Conservation (phyloP, 2,888 invertebrate species). For the Drosophila subquinaria region DNA sequence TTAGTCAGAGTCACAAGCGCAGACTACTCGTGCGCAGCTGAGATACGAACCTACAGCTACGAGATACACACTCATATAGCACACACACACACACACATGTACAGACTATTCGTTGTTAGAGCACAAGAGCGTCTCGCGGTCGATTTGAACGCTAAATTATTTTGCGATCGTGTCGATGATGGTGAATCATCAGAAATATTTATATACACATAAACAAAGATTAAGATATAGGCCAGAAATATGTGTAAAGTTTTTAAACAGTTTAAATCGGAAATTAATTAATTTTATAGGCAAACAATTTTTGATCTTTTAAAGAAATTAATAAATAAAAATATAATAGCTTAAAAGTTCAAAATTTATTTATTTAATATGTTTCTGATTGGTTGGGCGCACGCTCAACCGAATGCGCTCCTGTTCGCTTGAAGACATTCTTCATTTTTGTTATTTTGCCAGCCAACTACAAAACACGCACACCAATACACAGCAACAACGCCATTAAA, state of each 20-base stretch:
- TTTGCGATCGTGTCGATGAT: background rate
- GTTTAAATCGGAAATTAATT: background rate
- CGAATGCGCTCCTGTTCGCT: constrained; percentile 52
- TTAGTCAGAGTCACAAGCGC: constrained; percentile 76
- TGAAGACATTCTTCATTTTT: constrained; percentile 76
- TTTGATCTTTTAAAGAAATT: background rate
- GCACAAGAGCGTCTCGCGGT: constrained; percentile 31
- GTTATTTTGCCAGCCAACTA: constrained; percentile 62
- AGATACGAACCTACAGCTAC: constrained; percentile 59
- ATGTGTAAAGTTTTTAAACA: background rate
- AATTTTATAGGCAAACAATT: background rate
- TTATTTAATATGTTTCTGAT: background rate
- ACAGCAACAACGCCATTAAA: constrained; percentile 80
- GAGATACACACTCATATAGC: constrained; percentile 23
- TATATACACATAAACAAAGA: background rate
- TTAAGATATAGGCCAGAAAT: background rate
- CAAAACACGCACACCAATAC: constrained; percentile 43
- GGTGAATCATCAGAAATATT: background rate
- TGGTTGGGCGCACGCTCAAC: constrained; percentile 7
- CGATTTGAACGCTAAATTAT: background rate
- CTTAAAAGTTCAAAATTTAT: background rate
- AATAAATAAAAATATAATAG: background rate
- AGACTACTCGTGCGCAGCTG: constrained; percentile 77
- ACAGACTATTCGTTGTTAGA: constrained; percentile 4
- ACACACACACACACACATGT: constrained; percentile 14